A percentile compares a stretch with the other conserved stretches of the same genome.
Conservation (phyloP, 2,113 vertebrate species). For the Nycticorax nycticorax region DNA sequence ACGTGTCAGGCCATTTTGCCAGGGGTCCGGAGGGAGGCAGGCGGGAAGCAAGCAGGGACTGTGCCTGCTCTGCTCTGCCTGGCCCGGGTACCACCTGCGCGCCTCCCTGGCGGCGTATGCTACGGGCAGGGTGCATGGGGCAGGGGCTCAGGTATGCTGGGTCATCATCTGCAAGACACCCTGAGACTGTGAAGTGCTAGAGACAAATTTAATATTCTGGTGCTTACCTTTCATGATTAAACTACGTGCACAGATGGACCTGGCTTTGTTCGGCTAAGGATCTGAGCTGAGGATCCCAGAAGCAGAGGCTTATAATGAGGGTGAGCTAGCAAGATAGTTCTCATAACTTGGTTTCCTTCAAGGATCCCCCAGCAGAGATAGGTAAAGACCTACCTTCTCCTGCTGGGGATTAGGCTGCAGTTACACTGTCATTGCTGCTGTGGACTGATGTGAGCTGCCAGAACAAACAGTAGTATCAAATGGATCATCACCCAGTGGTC, state of each 20-base stretch:
- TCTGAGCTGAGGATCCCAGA: neutral
- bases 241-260: neutral
- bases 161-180: neutral
- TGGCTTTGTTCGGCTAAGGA: neutral
- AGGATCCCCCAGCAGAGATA: neutral
- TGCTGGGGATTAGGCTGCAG: neutral
- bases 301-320: neutral
- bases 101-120: neutral
- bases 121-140: neutral
- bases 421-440: neutral
- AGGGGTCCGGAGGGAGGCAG: neutral
- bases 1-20: neutral
- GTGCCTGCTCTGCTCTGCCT: neutral
- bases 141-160: neutral
- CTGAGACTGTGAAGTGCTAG: neutral
- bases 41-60: neutral
- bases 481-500: neutral
- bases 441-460: neutral
- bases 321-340: neutral
- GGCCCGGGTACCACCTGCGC: neutral
- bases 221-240: neutral
- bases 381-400: neutral
- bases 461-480: neutral
- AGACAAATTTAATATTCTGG: neutral
- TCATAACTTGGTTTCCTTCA: neutral